Evolutionary conservation across 2,797 vertebrate genomes (phyloP), one percentile per base, ranked within the genome.

Genomic region (Steatocranus sp.): DNA sequence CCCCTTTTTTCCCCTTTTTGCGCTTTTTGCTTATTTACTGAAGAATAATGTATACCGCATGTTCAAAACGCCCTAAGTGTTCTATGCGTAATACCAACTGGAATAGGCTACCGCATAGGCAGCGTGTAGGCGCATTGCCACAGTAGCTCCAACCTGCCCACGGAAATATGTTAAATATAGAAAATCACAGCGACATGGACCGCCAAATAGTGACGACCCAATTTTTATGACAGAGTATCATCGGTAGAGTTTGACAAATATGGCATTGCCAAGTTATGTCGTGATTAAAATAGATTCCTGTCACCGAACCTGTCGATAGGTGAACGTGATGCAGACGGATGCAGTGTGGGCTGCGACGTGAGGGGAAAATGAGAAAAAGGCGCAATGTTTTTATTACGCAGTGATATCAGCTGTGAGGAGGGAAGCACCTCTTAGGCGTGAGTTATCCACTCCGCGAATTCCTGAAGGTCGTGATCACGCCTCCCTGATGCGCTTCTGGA

Each of bases 371-470:
- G 41, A 83, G 41, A 56, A 89, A 92, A 91, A 93, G 90, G 94
- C 91, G 95, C 95, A 96, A 94, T 96, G 94, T 96, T 96, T 96
- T 96, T 90, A 93, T 94, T 92, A 94, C 93, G 94, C 95, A 95
- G 93, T 93, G 88, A 83, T 88, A 63, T 94, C 91, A 95, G 91
- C 93, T 92, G 93, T 93, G 88, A 87, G 85, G 79, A 83, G 87
- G 89, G 87, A 88, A 91, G 85, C 92, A 91, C 89, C 91, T 78
- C 80, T 46, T 75, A 83, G 88, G 89, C 87, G 82, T 87, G 87
- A 87, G 89, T 89, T 80, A 88, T 75, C 88, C 76, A 50, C 75
- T 86, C 49, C 10, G 34, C 34, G 51, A 17, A 48, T 73, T 30
- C 43, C 41, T 48, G 68, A 73, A 73, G 68, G 91, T 93, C 91